phyloP scores from a whole-genome alignment of 2,797 vertebrate genomes.

The Channa striata region DNA sequence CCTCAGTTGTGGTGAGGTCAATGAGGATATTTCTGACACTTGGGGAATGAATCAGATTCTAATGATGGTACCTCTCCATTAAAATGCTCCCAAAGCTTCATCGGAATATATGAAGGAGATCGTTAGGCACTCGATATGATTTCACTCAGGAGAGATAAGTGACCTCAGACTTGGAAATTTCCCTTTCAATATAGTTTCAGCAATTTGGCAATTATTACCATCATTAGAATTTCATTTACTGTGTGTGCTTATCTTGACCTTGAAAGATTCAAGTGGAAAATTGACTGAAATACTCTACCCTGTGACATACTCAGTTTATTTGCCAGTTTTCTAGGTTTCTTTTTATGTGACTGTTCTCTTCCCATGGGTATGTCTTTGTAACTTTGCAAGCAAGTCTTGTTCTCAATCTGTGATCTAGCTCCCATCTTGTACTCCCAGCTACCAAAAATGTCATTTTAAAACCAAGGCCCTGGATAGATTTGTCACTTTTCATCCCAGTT shows the following conservation, averaged over 20 bases:
- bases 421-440: slow-evolving; percentile 28
- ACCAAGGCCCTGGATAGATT: slow-evolving; percentile 2
- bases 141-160: slow-evolving; percentile 62
- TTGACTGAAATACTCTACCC: slow-evolving; percentile 21
- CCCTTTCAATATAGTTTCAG: slow-evolving; percentile 47
- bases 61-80: slow-evolving; percentile 44
- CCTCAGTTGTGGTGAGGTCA: slow-evolving; percentile 57
- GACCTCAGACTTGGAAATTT: slow-evolving; percentile 65
- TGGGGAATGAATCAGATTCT: slow-evolving; percentile 47
- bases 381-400: slow-evolving; percentile 30
- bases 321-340: slow-evolving; percentile 16
- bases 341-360: slow-evolving; percentile 33
- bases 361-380: slow-evolving; percentile 37
- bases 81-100: slow-evolving; percentile 54
- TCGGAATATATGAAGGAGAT: slow-evolving; percentile 59
- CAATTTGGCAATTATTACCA: slow-evolving; percentile 67
- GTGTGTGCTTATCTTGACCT: slow-evolving; percentile 71
- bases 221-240: slow-evolving; percentile 71
- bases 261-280: slow-evolving; percentile 56
- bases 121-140: slow-evolving; percentile 69
- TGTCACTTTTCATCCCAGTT: slow-evolving; percentile 30
- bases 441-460: slow-evolving; percentile 46
- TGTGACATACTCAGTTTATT: slow-evolving; percentile 33
- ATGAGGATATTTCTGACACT: slow-evolving; percentile 56
- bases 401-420: slow-evolving; percentile 49